These are phyloP conservation scores for Drosophila neutralis DNA, from an alignment of 2,888 invertebrate genomes.

Conservation along the genomic window DNA sequence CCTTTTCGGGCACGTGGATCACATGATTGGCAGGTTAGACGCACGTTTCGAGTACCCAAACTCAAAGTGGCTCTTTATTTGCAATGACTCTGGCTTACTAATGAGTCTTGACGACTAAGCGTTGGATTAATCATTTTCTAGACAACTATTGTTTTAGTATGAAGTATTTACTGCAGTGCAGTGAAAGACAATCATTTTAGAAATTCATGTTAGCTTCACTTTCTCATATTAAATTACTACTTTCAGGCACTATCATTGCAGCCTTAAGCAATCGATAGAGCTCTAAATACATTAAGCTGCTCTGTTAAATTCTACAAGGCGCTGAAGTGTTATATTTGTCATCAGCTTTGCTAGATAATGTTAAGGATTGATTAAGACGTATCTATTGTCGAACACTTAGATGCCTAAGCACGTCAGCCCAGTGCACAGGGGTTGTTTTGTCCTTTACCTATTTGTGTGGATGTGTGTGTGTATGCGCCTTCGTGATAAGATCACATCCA, in stretches of 20 bases:
- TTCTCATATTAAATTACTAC: background rate
- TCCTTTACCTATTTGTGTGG: slow-evolving; percentile 4
- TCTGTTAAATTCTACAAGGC: slow-evolving; percentile 32
- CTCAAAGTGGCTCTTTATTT: slow-evolving; percentile 1
- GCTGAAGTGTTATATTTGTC: slow-evolving; percentile 10
- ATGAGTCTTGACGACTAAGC: background rate
- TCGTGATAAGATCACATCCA: slow-evolving; percentile 80
- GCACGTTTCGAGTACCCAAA: slow-evolving; percentile 30
- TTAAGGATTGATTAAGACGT: slow-evolving; percentile 77
- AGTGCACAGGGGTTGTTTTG: slow-evolving; percentile 3
- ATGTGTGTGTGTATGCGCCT: slow-evolving; percentile 18
- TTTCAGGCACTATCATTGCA: slow-evolving; percentile 23
- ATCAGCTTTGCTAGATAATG: slow-evolving; percentile 22
- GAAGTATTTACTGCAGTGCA: background rate
- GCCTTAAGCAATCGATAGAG: background rate
- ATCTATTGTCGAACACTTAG: slow-evolving; percentile 73
- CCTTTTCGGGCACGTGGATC: slow-evolving; percentile 68
- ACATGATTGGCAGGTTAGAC: slow-evolving; percentile 30
- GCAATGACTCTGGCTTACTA: slow-evolving; percentile 13
- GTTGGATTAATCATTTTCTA: background rate
- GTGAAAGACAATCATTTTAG: background rate
- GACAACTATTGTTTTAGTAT: background rate
- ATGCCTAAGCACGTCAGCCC: slow-evolving; percentile 59
- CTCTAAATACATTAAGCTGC: background rate
- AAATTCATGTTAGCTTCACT: background rate